A percentile compares a stretch with the other conserved stretches of the same genome.
Evolutionary conservation across 2,888 invertebrate species (phyloP).

Genomic region (Drosophila neonasuta): DNA sequence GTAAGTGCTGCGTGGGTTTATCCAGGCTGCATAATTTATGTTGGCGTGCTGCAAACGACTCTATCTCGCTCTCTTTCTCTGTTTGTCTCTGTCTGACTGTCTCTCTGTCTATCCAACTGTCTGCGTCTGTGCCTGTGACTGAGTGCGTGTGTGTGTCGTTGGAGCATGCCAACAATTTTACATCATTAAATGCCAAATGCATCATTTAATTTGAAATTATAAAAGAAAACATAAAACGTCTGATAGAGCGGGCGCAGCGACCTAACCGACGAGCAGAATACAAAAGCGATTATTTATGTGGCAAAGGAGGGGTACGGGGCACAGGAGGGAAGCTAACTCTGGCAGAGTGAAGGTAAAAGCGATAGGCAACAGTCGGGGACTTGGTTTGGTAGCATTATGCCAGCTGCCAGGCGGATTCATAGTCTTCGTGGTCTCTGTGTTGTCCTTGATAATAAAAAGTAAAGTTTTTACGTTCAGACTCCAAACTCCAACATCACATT

Average conservation of each 20-base stretch:
- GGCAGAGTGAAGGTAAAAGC: slow-evolving; percentile 3
- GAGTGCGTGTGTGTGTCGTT: not conserved
- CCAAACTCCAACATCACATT: slow-evolving; percentile 34
- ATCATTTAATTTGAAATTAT: slow-evolving; percentile 76
- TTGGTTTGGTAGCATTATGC: slow-evolving; percentile 10
- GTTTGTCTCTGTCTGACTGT: not conserved
- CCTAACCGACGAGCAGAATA: slow-evolving; percentile 35
- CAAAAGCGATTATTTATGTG: slow-evolving; percentile 72
- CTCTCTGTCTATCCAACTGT: not conserved
- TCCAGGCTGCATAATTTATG: slow-evolving; percentile 57
- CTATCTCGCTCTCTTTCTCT: not conserved
- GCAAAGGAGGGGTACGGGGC: slow-evolving; percentile 3
- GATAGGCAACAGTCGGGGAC: slow-evolving; percentile 4
- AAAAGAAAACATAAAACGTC: slow-evolving; percentile 56
- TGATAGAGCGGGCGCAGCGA: slow-evolving; percentile 20
- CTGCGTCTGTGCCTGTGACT: not conserved
- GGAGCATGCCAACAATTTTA: slow-evolving; percentile 52
- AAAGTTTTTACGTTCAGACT: slow-evolving; percentile 53
- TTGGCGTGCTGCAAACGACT: slow-evolving; percentile 10
- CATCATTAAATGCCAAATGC: slow-evolving; percentile 75
- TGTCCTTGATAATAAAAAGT: slow-evolving; percentile 71
- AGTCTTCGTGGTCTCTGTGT: slow-evolving; percentile 24
- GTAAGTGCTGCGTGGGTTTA: slow-evolving; percentile 17
- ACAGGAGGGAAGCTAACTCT: not conserved
- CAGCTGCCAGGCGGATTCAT: slow-evolving; percentile 36